Base-by-base conservation (phyloP, 2,797 vertebrate genomes). In the Sebastes oblongus region DNA sequence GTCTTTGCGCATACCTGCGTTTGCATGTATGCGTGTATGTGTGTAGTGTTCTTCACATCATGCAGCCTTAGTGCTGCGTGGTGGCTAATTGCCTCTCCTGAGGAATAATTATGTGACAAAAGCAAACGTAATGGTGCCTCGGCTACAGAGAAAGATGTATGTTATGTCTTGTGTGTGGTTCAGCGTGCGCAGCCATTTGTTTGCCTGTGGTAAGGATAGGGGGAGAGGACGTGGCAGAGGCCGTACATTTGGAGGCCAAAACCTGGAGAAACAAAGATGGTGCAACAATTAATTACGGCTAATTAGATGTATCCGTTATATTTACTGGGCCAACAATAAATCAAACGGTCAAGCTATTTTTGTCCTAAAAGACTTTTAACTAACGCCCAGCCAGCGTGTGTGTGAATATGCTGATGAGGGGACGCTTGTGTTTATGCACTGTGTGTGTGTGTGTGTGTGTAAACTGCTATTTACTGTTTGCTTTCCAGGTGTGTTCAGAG, bases 61-160 rank as follows among this genome's bases (percentile, higher is more conserved):
- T n/a, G 81, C 73, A 82, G 60, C 27, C 36, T 42, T 32, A 77
- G 90, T 85, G 81, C 62, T 79, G 80, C 46, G 55, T 70, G 92
- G 91, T 94, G 90, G 81, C 78, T 96, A 96, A 95, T 96, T 95
- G 91, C 78, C 69, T 95, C 91, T 94, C 90, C 94, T 84, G 90
- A 96, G 90, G 71, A 96, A 93, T 91, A 93, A 93, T 95, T 95
- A 94, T 66, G 81, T 94, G 91, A 94, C 88, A 94, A 95, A 94
- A 93, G 93, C 30, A 93, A 94, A 93, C 20, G 82, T 93, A 95
- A 91, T 89, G 81, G 85, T 86, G 87, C 52, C 85, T 86, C 36
- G 0, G 32, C 62, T 82, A 64, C 88, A 62, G 82, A 85, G 42
- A 88, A 77, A 94, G 92, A 91, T 91, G 66, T 88, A 93, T 90